phyloP scores from a whole-genome alignment of 2,888 invertebrate genomes.

The Leucoptera coffeella region DNA sequence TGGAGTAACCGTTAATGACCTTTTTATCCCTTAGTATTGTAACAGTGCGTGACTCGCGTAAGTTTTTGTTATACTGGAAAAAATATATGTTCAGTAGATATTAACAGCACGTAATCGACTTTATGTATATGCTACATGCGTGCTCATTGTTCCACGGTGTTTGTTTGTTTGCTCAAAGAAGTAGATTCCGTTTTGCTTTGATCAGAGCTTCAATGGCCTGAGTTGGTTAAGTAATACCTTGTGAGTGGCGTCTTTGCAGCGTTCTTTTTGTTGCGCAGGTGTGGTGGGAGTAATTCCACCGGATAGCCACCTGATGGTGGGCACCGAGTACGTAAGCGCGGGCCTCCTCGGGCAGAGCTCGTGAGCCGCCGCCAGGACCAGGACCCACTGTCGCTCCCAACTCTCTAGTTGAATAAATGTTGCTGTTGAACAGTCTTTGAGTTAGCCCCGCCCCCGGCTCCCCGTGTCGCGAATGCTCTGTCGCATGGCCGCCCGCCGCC shows the following conservation, averaged over 20 bases:
- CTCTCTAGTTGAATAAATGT: no score
- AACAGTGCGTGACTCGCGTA: slow-evolving; percentile 32
- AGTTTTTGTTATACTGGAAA: no score
- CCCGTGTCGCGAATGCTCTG: slow-evolving; percentile 42
- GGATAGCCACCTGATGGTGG: slow-evolving; percentile 58
- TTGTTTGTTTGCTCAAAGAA: no score
- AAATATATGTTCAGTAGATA: no score
- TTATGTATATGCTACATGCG: no score
- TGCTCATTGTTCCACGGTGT: no score
- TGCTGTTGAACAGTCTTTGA: slow-evolving; percentile 38
- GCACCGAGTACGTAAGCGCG: slow-evolving; percentile 56
- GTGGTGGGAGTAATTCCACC: slow-evolving; percentile 58
- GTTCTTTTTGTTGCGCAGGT: slow-evolving; percentile 50
- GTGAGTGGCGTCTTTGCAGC: slow-evolving; percentile 43
- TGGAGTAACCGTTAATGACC: slow-evolving; percentile 23
- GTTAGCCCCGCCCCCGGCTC: slow-evolving; percentile 26
- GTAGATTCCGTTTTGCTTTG: slow-evolving; percentile 23
- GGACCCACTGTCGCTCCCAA: no score
- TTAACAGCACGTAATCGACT: no score
- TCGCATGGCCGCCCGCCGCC: slow-evolving; percentile 30
- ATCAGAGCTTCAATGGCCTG: slow-evolving; percentile 21
- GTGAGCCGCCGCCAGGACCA: slow-evolving; percentile 15
- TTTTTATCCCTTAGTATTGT: slow-evolving; percentile 20
- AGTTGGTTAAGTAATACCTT: no score
- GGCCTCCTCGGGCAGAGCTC: slow-evolving; percentile 47